Conservation (phyloP, 1,140 invertebrate species). For the Scaptodrosophila lebanonensis region DNA sequence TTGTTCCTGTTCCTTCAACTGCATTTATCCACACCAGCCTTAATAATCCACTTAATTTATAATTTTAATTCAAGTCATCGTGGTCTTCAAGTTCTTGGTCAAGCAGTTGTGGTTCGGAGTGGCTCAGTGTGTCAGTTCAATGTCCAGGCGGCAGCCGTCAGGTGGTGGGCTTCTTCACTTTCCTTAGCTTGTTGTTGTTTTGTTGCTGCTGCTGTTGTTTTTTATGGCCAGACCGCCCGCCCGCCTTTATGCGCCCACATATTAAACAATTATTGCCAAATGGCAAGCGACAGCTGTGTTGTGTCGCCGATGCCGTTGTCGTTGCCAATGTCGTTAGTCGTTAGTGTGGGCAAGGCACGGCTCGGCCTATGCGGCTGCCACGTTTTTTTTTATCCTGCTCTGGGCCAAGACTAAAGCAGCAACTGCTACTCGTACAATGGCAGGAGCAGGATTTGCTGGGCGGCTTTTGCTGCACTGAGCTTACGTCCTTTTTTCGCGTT, state of each 20-base stretch:
- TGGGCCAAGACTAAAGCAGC: conserved; percentile 34
- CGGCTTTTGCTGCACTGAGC: conserved; percentile 41
- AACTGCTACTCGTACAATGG: conserved; percentile 1
- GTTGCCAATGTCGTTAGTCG: conserved; percentile 1
- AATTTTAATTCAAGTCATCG: no score
- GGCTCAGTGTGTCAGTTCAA: no score
- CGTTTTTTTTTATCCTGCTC: conserved; percentile 27
- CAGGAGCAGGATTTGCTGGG: conserved; percentile 27
- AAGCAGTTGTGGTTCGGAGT: no score
- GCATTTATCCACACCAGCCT: no score
- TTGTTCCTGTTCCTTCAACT: no score
- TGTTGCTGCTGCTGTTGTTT: conserved; percentile 50
- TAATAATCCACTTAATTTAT: no score
- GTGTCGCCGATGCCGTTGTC: conserved; percentile 62
- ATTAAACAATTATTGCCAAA: conserved; percentile 76
- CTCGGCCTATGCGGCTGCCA: conserved; percentile 47
- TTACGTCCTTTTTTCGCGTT: conserved; percentile 66
- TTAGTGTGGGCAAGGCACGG: conserved; percentile 41
- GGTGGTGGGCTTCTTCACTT: conserved; percentile 1
- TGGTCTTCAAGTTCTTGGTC: no score
- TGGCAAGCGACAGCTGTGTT: conserved; percentile 70
- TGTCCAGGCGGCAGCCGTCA: no score
- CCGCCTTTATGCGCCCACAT: conserved; percentile 74
- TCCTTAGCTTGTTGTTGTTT: conserved; percentile 10
- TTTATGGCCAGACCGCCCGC: conserved; percentile 55